phyloP scores from a whole-genome alignment of 2,888 invertebrate genomes.

The Tenthredo mesomela region DNA sequence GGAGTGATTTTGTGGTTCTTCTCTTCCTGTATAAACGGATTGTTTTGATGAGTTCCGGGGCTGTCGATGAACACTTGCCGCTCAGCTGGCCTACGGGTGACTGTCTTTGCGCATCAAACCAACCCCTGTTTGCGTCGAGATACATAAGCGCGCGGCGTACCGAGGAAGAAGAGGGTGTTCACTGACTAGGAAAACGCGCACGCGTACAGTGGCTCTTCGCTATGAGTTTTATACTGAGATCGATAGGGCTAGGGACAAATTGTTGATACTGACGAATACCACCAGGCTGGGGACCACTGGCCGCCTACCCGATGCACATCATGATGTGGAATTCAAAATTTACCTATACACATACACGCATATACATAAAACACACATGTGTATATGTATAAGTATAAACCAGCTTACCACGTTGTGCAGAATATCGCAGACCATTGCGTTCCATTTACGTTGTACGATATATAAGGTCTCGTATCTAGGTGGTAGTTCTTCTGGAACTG shows the following conservation, averaged over 20 bases:
- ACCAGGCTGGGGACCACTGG: conserved; percentile 48
- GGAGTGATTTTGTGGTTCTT: conserved; percentile 63
- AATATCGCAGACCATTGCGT: conserved; percentile 23
- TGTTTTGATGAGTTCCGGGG: conserved; percentile 57
- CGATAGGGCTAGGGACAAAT: conserved; percentile 32
- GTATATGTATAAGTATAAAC: not conserved
- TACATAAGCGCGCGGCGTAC: conserved; percentile 54
- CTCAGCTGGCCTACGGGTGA: conserved; percentile 54
- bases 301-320: conserved; percentile 25
- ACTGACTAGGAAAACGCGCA: conserved; percentile 53
- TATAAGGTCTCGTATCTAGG: not conserved
- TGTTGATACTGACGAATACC: not conserved
- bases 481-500: conserved; percentile 26
- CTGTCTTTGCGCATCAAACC: conserved; percentile 51
- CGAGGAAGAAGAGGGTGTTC: conserved; percentile 57
- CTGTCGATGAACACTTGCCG: conserved; percentile 54
- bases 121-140: conserved; percentile 56
- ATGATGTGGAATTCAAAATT: not conserved
- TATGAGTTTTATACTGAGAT: conserved; percentile 34
- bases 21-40: conserved; percentile 44
- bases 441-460: not conserved
- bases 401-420: not conserved
- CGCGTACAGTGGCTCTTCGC: conserved; percentile 52
- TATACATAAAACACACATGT: not conserved
- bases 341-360: not conserved